Evolutionary conservation across 1,140 invertebrate species (phyloP).

Genomic region (Drosophila parvula): DNA sequence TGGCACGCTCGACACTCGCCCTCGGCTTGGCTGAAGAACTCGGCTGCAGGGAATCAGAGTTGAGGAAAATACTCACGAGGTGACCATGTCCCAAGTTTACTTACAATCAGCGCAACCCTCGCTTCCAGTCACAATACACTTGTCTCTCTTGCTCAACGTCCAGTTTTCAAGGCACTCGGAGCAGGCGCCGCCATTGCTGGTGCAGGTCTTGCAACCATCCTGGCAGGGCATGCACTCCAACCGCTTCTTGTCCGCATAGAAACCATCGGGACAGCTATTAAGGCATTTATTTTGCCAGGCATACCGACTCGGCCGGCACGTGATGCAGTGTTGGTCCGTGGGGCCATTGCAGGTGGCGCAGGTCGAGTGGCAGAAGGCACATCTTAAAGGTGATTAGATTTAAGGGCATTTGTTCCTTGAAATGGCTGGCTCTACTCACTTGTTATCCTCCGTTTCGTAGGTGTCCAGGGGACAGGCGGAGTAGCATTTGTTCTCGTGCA

Average conservation of each 20-base stretch:
- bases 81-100: conserved; percentile 1
- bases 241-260: conserved; percentile 90
- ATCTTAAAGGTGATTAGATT: conserved; percentile 83
- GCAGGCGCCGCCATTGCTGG: conserved; percentile 87
- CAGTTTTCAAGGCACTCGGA: conserved; percentile 89
- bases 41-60: conserved; percentile 84
- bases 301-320: conserved; percentile 88
- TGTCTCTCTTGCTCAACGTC: conserved; percentile 89
- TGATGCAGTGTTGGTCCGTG: conserved; percentile 91
- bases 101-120: conserved; percentile 87
- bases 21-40: conserved; percentile 88
- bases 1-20: conserved; percentile 90
- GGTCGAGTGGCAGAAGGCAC: conserved; percentile 90
- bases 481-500: conserved; percentile 91
- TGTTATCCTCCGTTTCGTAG: conserved; percentile 93
- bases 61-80: not conserved
- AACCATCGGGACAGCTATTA: conserved; percentile 88
- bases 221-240: conserved; percentile 90
- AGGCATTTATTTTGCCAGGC: conserved; percentile 88
- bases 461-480: conserved; percentile 92
- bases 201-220: conserved; percentile 89
- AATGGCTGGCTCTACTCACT: conserved; percentile 83
- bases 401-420: not conserved
- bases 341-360: conserved; percentile 93
- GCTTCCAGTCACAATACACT: conserved; percentile 88